Evolutionary conservation across 1,140 invertebrate genomes (phyloP), one percentile per base, ranked within the genome.

Genomic region (Aphelenchoides besseyi): DNA sequence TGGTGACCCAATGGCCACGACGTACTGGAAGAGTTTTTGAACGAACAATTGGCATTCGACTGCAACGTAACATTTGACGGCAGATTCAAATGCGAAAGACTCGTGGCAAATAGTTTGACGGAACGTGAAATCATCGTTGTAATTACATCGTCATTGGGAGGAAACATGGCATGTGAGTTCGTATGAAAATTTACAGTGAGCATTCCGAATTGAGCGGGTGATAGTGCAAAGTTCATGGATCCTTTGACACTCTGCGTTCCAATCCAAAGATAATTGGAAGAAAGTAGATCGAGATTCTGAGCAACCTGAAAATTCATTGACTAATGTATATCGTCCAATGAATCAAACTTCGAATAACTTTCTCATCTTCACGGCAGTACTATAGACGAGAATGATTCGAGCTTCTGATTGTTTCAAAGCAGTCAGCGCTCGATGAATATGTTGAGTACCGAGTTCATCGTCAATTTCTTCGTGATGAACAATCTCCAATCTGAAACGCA

Each of bases 361-460:
- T 26, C 90, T 89, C 0, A 93, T 93, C 84, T 95, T 92, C 76
- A 91, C 90, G 70, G 91, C 89, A 9, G 91, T 94, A 48, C 91
- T 92, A 86, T 96, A 96, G 9, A 97, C 88, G 2, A 97, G 87
- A 89, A 97, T 92, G 0, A 97, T 93, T 5, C 94, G 88, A 0
- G 93, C 93, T 85, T 97, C 94, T 75, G 91, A 92, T 73, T 92
- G 91, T 1, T 92, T 91, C 57, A 97, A 86, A 78, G 92, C 90
- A 18, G 71, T 74, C 29, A 85, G 70, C 35, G 68, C 35, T 5
- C 73, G 30, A 30, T 73, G 55, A 30, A 81, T 72, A 63, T 82
- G 75, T 16, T 30, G 48, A 23, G 59, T 33, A 41, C 68, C 69
- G 41, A 79, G 37, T 23, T 63, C 57, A 8, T 69, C 69, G 55